A percentile compares a stretch with the other conserved stretches of the same genome.
Evolutionary conservation across 2,797 vertebrate genomes (phyloP).

Genomic region (Apogon talboti): DNA sequence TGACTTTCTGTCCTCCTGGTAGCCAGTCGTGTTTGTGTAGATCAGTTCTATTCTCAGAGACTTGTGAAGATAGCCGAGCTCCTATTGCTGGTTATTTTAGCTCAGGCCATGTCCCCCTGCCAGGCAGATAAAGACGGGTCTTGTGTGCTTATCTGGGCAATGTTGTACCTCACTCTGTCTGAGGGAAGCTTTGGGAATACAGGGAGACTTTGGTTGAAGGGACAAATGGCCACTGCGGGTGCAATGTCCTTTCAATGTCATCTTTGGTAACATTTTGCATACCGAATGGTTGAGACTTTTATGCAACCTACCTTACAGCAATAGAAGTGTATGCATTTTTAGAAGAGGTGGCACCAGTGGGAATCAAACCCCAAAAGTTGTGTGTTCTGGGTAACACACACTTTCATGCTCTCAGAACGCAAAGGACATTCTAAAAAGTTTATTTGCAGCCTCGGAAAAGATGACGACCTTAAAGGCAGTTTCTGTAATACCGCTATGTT

Average conservation of each 20-base stretch:
- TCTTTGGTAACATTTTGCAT: slow-evolving; percentile 31
- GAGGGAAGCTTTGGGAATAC: slow-evolving; percentile 59
- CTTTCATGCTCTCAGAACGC: not conserved
- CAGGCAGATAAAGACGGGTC: slow-evolving; percentile 73
- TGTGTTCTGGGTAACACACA: not conserved
- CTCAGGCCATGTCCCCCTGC: slow-evolving; percentile 59
- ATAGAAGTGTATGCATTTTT: slow-evolving; percentile 25
- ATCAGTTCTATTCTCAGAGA: slow-evolving; percentile 63
- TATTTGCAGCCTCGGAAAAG: slow-evolving; percentile 12
- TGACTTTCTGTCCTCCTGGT: slow-evolving; percentile 36
- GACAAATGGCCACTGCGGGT: slow-evolving; percentile 59
- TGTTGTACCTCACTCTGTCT: slow-evolving; percentile 57
- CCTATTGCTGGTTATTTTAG: slow-evolving; percentile 71
- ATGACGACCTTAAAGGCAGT: not conserved
- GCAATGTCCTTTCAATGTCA: slow-evolving; percentile 69
- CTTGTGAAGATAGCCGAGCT: slow-evolving; percentile 71
- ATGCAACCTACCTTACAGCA: slow-evolving; percentile 33
- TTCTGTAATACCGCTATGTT: not conserved
- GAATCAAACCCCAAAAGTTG: slow-evolving; percentile 31
- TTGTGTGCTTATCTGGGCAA: slow-evolving; percentile 73
- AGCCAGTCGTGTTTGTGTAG: slow-evolving; percentile 45
- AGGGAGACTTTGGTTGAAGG: slow-evolving; percentile 53
- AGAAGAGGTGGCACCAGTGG: slow-evolving; percentile 24
- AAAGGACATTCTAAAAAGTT: slow-evolving; percentile 11
- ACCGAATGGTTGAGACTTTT: slow-evolving; percentile 27